Evolutionary conservation across 2,797 vertebrate genomes (phyloP).

Genomic region (Melanotaenia nigrans): DNA sequence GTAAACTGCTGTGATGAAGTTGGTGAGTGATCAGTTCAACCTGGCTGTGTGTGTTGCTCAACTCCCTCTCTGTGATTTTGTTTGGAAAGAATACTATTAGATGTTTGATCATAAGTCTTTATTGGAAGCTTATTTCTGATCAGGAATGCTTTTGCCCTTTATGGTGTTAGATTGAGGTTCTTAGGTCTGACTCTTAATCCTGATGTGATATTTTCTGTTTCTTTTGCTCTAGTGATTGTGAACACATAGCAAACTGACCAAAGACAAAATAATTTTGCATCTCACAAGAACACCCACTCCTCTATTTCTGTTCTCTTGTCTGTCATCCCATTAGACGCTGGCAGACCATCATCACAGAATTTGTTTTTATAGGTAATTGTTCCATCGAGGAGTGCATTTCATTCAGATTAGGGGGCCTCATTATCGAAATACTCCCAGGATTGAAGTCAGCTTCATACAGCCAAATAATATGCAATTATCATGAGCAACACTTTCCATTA

Average conservation of each 20-base stretch:
- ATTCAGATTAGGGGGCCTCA: conserved; percentile 57
- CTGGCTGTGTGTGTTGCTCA: conserved; percentile 36
- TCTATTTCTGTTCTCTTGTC: conserved; percentile 41
- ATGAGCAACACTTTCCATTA: conserved; percentile 73
- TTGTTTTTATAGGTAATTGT: conserved; percentile 72
- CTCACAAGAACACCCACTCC: conserved; percentile 23
- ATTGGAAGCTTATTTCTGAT: conserved; percentile 59
- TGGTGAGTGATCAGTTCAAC: conserved; percentile 47
- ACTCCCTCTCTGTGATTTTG: conserved; percentile 41
- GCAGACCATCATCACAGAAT: conserved; percentile 38
- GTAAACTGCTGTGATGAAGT: conserved; percentile 33
- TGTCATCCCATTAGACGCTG: conserved; percentile 53
- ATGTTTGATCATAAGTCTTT: conserved; percentile 52
- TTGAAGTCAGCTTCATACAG: conserved; percentile 45
- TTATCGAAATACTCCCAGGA: conserved; percentile 60
- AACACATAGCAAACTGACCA: conserved; percentile 28
- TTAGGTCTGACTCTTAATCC: conserved; percentile 54
- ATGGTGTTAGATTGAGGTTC: conserved; percentile 55
- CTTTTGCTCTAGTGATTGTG: conserved; percentile 41
- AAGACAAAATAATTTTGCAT: conserved; percentile 13
- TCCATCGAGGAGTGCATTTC: conserved; percentile 48
- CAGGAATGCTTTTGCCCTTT: conserved; percentile 60
- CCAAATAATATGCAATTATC: conserved; percentile 61
- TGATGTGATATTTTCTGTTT: conserved; percentile 55
- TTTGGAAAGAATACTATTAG: conserved; percentile 32